Evolutionary conservation across 2,797 vertebrate genomes (phyloP).

Genomic region (Schizothorax lantsangensis): DNA sequence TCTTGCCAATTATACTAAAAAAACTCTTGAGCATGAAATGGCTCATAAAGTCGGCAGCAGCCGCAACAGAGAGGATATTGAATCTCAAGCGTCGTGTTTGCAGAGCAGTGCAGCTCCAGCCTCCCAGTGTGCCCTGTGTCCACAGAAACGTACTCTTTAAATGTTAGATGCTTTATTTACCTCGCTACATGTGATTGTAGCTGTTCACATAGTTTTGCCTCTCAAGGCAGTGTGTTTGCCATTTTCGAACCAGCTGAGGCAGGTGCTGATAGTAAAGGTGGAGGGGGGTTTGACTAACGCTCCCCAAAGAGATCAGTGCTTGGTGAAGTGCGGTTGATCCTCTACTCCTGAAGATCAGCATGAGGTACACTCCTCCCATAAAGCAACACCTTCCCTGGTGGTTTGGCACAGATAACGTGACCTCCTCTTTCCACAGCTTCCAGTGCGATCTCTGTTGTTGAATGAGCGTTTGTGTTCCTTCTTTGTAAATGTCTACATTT

Average conservation of each 20-base stretch:
- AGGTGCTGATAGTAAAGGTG: constrained; percentile 7
- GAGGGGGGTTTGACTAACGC: constrained; percentile 22
- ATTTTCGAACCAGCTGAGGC: constrained; percentile 1
- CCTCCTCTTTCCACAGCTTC: constrained; percentile 29
- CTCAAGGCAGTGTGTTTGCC: constrained; percentile 13
- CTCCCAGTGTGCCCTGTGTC: constrained; percentile 39
- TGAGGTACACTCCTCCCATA: constrained; percentile 60
- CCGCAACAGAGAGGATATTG: constrained; percentile 56
- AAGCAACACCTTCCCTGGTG: constrained; percentile 56
- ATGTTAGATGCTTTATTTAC: constrained; percentile 52
- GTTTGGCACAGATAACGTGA: constrained; percentile 47
- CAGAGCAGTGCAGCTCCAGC: constrained; percentile 38
- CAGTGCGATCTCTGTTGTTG: constrained; percentile 19
- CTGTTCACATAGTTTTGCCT: constrained; percentile 36
- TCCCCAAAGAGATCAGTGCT: constrained; percentile 52
- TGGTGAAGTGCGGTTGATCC: constrained; percentile 35
- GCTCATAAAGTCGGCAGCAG: constrained; percentile 58
- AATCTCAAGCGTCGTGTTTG: constrained; percentile 58
- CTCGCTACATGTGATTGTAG: constrained; percentile 18
- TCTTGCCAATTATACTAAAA: constrained; percentile 63
- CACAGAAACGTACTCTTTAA: constrained; percentile 50
- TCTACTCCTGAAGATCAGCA: constrained; percentile 54
- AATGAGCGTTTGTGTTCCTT: not conserved
- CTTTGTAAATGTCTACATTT: constrained; percentile 44
- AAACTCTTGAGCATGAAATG: constrained; percentile 42